These are phyloP conservation scores for Pteropus rufus DNA, from an alignment of 2,797 vertebrate genomes.

Conservation along the genomic window DNA sequence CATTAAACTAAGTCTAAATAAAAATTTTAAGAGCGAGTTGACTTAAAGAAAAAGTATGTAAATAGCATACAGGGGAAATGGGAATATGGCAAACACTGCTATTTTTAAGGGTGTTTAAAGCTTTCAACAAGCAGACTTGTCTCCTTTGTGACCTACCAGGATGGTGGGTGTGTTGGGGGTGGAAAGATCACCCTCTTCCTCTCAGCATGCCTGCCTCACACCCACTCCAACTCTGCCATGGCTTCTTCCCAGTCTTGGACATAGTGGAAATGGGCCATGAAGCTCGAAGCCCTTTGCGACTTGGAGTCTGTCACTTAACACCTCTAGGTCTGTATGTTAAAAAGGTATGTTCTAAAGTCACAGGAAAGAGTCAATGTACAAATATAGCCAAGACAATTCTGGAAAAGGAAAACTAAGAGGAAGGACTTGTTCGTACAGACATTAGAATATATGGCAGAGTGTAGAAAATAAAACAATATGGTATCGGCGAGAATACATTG, in stretches of 20 bases:
- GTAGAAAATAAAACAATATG: neutral
- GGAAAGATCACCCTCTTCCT: neutral
- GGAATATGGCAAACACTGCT: neutral
- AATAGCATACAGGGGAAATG: fast-evolving
- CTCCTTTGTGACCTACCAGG: neutral
- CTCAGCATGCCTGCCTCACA: neutral
- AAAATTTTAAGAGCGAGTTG: neutral
- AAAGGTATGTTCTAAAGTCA: neutral
- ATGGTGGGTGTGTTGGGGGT: neutral
- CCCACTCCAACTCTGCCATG: neutral
- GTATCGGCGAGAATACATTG: neutral
- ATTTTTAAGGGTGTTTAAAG: neutral
- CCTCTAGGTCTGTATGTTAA: neutral
- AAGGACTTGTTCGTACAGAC: neutral
- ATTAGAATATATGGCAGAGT: neutral
- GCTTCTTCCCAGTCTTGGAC: neutral
- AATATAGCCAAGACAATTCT: neutral
- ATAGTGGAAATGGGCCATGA: neutral
- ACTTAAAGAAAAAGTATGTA: neutral
- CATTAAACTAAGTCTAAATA: neutral
- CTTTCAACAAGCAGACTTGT: neutral
- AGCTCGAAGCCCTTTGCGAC: neutral
- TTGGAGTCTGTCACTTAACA: neutral
- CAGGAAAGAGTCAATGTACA: neutral
- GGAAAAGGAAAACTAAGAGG: neutral